Evolutionary conservation across 1,140 invertebrate species (phyloP).

Genomic region (Calycopis cecrops): DNA sequence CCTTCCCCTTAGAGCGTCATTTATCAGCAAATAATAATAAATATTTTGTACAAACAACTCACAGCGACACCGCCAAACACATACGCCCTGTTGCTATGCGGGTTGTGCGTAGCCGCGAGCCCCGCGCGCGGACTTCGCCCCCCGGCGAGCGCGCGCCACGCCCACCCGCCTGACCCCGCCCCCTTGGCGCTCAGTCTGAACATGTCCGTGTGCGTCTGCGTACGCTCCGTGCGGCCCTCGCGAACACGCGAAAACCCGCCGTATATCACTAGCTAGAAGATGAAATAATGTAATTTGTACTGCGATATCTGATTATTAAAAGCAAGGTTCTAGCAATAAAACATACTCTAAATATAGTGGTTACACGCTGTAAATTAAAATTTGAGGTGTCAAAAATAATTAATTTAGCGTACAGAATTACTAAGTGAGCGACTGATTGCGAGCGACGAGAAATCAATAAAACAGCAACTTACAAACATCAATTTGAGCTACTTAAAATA

Average conservation of each 20-base stretch:
- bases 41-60: neutral
- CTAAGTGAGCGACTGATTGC: too few species aligned
- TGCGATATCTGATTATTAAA: too few species aligned
- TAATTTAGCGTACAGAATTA: too few species aligned
- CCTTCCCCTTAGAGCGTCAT: too few species aligned
- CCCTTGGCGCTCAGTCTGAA: constrained; percentile 85
- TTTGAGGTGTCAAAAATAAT: too few species aligned
- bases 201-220: constrained; percentile 88
- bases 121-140: constrained; percentile 38
- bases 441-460: too few species aligned
- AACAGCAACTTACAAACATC: too few species aligned
- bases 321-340: too few species aligned
- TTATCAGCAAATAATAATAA: neutral
- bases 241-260: constrained; percentile 89
- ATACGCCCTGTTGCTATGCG: constrained; percentile 78
- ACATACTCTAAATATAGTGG: too few species aligned
- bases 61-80: constrained; percentile 74
- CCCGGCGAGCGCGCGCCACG: constrained; percentile 37
- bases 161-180: constrained; percentile 17
- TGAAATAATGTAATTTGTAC: neutral
- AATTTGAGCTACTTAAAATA: too few species aligned
- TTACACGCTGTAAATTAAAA: too few species aligned
- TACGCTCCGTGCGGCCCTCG: constrained; percentile 89
- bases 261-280: constrained; percentile 81
- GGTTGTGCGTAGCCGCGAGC: constrained; percentile 46